Conservation (phyloP, 2,888 invertebrate species). For the Agrotis exclamationis region DNA sequence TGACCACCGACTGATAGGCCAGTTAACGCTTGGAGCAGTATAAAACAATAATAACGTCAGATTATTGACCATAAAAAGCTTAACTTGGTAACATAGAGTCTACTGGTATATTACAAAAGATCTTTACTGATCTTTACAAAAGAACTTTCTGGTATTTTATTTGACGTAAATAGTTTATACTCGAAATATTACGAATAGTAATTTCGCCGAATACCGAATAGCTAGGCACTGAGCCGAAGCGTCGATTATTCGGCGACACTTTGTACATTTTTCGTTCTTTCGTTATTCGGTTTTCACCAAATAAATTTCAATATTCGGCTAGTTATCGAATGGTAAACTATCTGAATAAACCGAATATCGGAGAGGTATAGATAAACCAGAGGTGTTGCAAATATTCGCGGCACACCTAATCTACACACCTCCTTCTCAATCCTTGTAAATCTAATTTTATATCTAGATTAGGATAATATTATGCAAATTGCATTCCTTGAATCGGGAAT, state of each 20-base stretch:
- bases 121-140: too few relatives aligned
- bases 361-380: too few relatives aligned
- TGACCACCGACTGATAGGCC: not conserved
- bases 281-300: too few relatives aligned
- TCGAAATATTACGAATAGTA: too few relatives aligned
- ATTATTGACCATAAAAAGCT: conserved; percentile 26
- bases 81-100: conserved; percentile 14
- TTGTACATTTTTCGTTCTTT: too few relatives aligned
- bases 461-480: not conserved
- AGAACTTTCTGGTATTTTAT: not conserved
- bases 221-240: too few relatives aligned
- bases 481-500: not conserved
- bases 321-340: too few relatives aligned
- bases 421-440: not conserved
- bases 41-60: conserved; percentile 40
- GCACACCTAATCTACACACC: not conserved
- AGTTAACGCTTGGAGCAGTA: conserved; percentile 25
- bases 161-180: not conserved
- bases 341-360: too few relatives aligned
- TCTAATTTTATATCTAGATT: not conserved
- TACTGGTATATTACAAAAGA: not conserved
- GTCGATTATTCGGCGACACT: too few relatives aligned
- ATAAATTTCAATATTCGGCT: too few relatives aligned
- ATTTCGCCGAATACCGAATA: too few relatives aligned
- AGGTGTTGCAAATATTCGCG: too few relatives aligned